Base-by-base conservation (phyloP, 2,797 vertebrate genomes). In the Silurus aristotelis region DNA sequence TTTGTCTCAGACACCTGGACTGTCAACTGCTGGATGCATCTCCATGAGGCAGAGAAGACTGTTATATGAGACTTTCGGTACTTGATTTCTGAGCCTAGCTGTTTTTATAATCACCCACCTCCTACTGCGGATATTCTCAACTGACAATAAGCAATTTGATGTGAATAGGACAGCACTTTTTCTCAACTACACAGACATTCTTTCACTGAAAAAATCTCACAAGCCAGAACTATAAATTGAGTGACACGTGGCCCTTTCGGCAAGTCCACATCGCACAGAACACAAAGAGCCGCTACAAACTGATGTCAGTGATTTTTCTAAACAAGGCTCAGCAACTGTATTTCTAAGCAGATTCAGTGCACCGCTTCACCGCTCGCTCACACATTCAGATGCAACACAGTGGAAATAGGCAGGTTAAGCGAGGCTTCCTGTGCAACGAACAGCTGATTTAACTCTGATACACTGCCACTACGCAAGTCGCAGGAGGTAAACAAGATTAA, bases 371-470 rank as follows among this genome's bases (percentile, higher is more conserved):
- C 73, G 67, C 56, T 1, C 46, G n/a, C n/a, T 61, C 22, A 12
- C 17, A n/a, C 58, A n/a, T 80, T 60, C 25, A 46, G 83, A 52
- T 66, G 68, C 67, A 61, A 63, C 56, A 31, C 19, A 17, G 66
- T 22, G 56, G 72, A 84, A 76, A 84, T 46, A 55, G 68, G 72
- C 48, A 56, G 63, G 72, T 56, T 72, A 72, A 71, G 38, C 14
- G 14, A 46, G 56, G 52, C 31, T 61, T 72, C 68, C 31, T 43
- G 67, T 83, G 55, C 19, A 67, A 19, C 19, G 83, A 76, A 83
- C 70, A 73, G 38, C 73, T 22, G 52, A 68, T 27, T 43, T 43
- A 84, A 52, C 27, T 68, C 12, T 4, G 61, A 27, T 25, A 58
- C 48, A 60, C 20, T 58, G 38, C 43, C 31, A 4, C 27, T 48